Evolutionary conservation across 1,140 invertebrate genomes (phyloP), one percentile per base, ranked within the genome.

Genomic region (Drosophila varians): DNA sequence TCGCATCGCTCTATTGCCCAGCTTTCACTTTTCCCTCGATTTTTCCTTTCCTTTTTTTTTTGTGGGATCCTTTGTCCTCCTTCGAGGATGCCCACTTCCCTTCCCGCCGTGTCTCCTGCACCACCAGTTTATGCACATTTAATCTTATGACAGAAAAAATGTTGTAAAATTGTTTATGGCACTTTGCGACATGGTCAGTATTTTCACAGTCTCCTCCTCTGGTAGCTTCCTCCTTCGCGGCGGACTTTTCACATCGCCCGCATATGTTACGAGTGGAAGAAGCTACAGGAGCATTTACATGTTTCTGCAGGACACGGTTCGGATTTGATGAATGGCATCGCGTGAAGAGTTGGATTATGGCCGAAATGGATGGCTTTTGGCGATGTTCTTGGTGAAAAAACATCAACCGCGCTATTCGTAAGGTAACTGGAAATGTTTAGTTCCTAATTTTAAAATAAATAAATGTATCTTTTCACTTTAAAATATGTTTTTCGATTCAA

Each of bases 111-210:
- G n/a, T 12, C 12, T 12, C 45, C 34, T 58, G 12, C 31, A 28
- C 23, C 42, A 14, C 49, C 79, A 46, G 62, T 86, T 86, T 86
- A 86, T 87, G 80, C 80, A 80, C 80, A 74, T 86, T 86, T 86
- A 87, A 86, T 86, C 80, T 86, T 80, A 80, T 86, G 80, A 86
- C 80, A 86, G 68, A 54, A 74, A 86, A 86, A 86, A 87, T 86
- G 80, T 80, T 86, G 80, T 86, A 86, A 86, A 86, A 86, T 86
- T 80, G 82, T 87, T 86, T 86, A 86, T 77, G 82, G 62, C 80
- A 80, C 72, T 86, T 76, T 73, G 80, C 66, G 80, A 86, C 80
- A 86, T 77, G 80, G 80, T 86, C 82, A 87, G 80, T 86, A 64
- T 57, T 72, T 71, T 64, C 71, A 46, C 78, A 71, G 49, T 75